Evolutionary conservation across 92 coral and sea anemone genomes (phyloP).

Genomic region (Palythoa grandis): DNA sequence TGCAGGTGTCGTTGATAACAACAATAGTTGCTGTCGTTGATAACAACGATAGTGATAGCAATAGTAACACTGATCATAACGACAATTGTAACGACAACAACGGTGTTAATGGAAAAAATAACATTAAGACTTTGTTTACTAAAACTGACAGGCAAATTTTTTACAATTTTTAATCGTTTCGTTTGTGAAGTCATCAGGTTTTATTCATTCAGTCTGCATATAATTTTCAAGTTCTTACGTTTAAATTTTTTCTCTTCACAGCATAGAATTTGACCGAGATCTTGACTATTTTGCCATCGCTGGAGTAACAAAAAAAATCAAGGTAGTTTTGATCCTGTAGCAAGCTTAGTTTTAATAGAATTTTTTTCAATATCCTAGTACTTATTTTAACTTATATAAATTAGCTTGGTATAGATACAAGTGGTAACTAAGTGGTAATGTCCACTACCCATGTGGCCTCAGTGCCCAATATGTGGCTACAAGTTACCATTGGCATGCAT

Average conservation of each 20-base stretch:
- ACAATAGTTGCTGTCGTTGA: too few relatives aligned
- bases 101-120: background rate
- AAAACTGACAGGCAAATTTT: too few relatives aligned
- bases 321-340: constrained; percentile 60
- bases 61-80: background rate
- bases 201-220: background rate
- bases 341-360: background rate
- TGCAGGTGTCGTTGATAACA: too few relatives aligned
- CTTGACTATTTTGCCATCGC: constrained; percentile 98
- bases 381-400: too few relatives aligned
- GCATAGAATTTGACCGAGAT: constrained; percentile 97
- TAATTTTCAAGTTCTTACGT: background rate
- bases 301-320: constrained; percentile 97
- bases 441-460: too few relatives aligned
- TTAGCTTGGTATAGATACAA: too few relatives aligned
- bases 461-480: too few relatives aligned
- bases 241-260: constrained; percentile 27
- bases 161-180: too few relatives aligned
- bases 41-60: background rate
- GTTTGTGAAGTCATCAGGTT: background rate
- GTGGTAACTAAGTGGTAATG: too few relatives aligned
- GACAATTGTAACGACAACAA: background rate
- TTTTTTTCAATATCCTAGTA: too few relatives aligned
- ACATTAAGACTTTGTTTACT: background rate
- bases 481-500: too few relatives aligned